Conservation (phyloP, 2,113 vertebrate species). For the Otolemur garnettii region DNA sequence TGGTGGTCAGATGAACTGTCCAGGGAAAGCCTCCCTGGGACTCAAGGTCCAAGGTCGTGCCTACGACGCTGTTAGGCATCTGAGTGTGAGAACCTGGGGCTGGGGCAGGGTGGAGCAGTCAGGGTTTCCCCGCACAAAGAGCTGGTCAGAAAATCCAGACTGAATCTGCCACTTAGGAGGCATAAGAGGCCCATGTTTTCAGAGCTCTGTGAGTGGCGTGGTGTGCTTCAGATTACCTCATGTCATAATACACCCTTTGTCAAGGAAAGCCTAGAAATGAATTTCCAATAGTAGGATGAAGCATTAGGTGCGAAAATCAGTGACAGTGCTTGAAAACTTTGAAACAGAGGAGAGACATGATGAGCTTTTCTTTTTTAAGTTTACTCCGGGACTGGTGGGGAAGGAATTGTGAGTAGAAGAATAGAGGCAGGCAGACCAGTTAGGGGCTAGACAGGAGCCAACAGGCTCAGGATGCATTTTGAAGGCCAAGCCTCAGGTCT, state of each 20-base stretch:
- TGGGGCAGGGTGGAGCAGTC: rapidly evolving
- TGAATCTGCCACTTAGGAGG: not conserved
- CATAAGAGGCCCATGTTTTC: not conserved
- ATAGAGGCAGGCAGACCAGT: not conserved
- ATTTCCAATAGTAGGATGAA: not conserved
- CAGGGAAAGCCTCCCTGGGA: not conserved
- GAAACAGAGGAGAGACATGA: not conserved
- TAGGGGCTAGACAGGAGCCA: not conserved
- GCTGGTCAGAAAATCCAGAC: not conserved
- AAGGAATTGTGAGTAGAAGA: not conserved
- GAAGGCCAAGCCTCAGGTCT: not conserved
- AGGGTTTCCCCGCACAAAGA: not conserved
- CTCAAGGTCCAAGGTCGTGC: not conserved
- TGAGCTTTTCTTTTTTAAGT: not conserved
- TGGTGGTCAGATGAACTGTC: not conserved
- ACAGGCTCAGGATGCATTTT: not conserved
- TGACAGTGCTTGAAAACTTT: not conserved
- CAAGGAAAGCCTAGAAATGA: not conserved
- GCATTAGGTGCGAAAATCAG: not conserved
- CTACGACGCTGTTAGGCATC: not conserved
- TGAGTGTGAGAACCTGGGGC: not conserved
- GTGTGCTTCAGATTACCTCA: not conserved
- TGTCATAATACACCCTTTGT: not conserved
- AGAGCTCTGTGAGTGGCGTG: no score
- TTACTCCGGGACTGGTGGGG: not conserved